Conservation (phyloP, 2,888 invertebrate species). For the Heliconius ismenius region DNA sequence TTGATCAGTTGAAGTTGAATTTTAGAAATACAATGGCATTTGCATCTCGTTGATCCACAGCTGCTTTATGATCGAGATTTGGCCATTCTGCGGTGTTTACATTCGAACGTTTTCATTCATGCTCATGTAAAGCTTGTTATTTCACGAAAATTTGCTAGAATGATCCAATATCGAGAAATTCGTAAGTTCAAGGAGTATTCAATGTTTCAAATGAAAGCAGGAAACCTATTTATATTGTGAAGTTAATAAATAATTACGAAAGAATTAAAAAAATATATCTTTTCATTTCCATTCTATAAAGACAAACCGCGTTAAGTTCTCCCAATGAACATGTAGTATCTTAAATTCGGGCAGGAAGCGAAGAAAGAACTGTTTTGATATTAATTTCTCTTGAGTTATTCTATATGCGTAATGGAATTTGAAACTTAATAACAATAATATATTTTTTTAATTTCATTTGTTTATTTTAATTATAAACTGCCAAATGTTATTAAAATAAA, state of each 20-base stretch:
- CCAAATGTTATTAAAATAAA: no score
- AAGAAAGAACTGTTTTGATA: no score
- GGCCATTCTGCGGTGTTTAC: conserved; percentile 8
- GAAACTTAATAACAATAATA: no score
- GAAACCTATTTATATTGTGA: background rate
- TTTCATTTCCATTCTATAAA: no score
- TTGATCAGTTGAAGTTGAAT: conserved; percentile 15
- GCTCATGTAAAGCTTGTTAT: conserved; percentile 3
- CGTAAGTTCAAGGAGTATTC: background rate
- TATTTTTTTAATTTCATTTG: no score
- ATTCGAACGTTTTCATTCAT: conserved; percentile 1
- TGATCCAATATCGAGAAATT: background rate
- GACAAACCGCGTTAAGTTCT: no score
- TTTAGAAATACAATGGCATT: conserved; percentile 16
- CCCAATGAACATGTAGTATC: no score
- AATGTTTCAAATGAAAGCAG: background rate
- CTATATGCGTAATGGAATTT: no score
- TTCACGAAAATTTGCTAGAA: conserved; percentile 6
- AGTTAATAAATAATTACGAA: background rate
- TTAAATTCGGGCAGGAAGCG: no score
- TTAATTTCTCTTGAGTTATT: no score
- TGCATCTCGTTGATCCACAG: conserved; percentile 6
- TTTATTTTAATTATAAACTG: no score
- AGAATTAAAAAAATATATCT: no score
- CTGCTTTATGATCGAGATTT: conserved; percentile 5